A percentile compares a stretch with the other conserved stretches of the same genome.
Conservation (phyloP, 2,797 vertebrate genomes). For the Gadopsis marmoratus region DNA sequence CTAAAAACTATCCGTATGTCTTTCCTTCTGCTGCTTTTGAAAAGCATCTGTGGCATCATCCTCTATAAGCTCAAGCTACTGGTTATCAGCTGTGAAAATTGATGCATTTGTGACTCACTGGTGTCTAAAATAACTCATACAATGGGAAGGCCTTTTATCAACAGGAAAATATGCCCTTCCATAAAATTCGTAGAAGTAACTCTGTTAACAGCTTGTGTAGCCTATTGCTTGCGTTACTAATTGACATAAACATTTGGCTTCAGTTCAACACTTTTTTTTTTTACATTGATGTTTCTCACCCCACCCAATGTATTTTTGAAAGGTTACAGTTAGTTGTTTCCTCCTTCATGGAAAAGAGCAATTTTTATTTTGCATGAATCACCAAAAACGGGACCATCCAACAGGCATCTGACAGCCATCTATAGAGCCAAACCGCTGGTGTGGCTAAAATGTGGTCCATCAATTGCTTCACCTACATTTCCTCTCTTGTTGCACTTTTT, state of each 20-base stretch:
- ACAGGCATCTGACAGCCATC: neutral
- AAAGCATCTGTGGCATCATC: constrained; percentile 79
- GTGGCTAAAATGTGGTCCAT: neutral
- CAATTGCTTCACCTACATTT: constrained; percentile 3
- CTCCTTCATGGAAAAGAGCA: neutral
- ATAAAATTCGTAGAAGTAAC: constrained; percentile 31
- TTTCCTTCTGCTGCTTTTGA: constrained; percentile 74
- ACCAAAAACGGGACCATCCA: neutral
- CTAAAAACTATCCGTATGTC: constrained; percentile 71
- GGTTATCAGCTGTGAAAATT: constrained; percentile 77
- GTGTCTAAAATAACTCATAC: constrained; percentile 73
- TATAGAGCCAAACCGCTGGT: neutral
- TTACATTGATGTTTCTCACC: constrained; percentile 1
- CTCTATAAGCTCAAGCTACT: constrained; percentile 75
- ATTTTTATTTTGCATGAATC: constrained; percentile 8
- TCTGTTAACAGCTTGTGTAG: constrained; percentile 13
- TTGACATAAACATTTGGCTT: constrained; percentile 39
- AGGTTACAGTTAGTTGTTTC: neutral
- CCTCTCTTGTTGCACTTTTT: neutral
- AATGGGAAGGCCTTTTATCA: constrained; percentile 63
- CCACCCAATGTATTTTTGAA: neutral
- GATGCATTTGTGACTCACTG: constrained; percentile 80
- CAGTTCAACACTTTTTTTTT: constrained; percentile 9
- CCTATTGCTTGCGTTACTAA: constrained; percentile 12
- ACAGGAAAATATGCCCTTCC: constrained; percentile 41